phyloP scores from a whole-genome alignment of 2,888 invertebrate species.

The Dryocosmus kuriphilus region DNA sequence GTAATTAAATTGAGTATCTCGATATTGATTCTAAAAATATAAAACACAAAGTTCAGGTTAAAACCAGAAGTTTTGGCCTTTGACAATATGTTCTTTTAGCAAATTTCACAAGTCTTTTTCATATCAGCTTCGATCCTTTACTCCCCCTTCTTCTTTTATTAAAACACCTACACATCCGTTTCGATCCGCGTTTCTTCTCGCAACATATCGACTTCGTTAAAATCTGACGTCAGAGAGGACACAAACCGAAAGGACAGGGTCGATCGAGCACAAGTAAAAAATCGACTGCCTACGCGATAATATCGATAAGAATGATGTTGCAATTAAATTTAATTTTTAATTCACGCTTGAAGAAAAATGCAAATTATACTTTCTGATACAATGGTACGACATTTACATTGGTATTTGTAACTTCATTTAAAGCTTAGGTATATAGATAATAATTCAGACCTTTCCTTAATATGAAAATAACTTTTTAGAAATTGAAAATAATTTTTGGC shows the following conservation, averaged over 20 bases:
- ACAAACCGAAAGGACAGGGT: conserved; percentile 22
- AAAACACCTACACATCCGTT: conserved; percentile 27
- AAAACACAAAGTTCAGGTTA: no score
- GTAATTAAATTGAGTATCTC: no score
- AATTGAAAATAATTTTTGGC: conserved; percentile 8
- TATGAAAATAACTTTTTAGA: background rate
- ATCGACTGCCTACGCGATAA: conserved; percentile 16
- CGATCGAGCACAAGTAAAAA: conserved; percentile 17
- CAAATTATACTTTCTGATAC: background rate
- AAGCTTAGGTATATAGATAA: no score
- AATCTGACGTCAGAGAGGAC: conserved; percentile 28
- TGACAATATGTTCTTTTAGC: no score
- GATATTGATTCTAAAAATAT: no score
- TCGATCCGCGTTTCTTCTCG: conserved; percentile 29
- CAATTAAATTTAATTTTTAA: background rate
- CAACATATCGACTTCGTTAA: conserved; percentile 33
- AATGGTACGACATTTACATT: background rate
- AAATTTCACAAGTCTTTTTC: background rate
- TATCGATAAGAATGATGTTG: conserved; percentile 20
- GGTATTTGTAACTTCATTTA: no score
- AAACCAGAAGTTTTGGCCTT: no score
- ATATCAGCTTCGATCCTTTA: conserved; percentile 8
- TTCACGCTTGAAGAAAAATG: background rate
- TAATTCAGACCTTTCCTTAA: background rate
- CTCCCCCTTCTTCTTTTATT: background rate